These are phyloP conservation scores for Tanytarsus gracilentus DNA, from an alignment of 2,888 invertebrate genomes.

Conservation along the genomic window DNA sequence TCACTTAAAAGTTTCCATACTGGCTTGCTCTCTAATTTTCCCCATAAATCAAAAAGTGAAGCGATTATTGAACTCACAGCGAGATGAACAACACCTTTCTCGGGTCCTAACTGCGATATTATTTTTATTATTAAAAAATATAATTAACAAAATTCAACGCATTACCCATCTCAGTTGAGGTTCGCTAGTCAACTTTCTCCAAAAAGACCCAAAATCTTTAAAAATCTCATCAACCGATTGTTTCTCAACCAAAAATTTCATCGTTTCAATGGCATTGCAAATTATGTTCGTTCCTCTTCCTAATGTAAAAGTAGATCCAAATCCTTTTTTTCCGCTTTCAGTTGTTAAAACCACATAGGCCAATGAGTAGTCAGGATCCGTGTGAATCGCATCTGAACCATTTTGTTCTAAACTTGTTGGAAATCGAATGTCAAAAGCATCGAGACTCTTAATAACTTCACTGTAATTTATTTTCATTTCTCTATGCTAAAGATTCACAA, in stretches of 20 bases:
- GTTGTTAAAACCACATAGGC: conserved; percentile 78
- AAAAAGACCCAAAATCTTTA: conserved; percentile 66
- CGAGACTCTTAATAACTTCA: conserved; percentile 37
- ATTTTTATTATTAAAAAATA: conserved; percentile 20
- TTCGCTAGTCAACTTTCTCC: conserved; percentile 74
- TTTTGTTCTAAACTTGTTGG: conserved; percentile 60
- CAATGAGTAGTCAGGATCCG: conserved; percentile 83
- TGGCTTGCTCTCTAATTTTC: conserved; percentile 70
- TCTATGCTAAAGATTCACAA: too few species aligned
- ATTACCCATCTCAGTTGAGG: conserved; percentile 85
- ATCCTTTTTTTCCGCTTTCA: conserved; percentile 55
- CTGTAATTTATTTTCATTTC: not conserved
- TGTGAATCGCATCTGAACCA: conserved; percentile 47
- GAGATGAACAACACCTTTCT: conserved; percentile 81
- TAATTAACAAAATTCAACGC: conserved; percentile 6
- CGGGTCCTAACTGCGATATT: conserved; percentile 66
- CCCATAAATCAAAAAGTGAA: conserved; percentile 89
- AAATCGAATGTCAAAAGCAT: conserved; percentile 68
- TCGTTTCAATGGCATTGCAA: conserved; percentile 61
- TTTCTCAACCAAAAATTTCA: conserved; percentile 62
- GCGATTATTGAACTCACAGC: conserved; percentile 84
- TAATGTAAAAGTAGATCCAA: conserved; percentile 79
- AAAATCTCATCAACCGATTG: conserved; percentile 62
- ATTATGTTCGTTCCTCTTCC: conserved; percentile 75
- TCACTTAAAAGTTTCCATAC: conserved; percentile 78